phyloP scores from a whole-genome alignment of 2,888 invertebrate genomes.

The Erebia ligea region DNA sequence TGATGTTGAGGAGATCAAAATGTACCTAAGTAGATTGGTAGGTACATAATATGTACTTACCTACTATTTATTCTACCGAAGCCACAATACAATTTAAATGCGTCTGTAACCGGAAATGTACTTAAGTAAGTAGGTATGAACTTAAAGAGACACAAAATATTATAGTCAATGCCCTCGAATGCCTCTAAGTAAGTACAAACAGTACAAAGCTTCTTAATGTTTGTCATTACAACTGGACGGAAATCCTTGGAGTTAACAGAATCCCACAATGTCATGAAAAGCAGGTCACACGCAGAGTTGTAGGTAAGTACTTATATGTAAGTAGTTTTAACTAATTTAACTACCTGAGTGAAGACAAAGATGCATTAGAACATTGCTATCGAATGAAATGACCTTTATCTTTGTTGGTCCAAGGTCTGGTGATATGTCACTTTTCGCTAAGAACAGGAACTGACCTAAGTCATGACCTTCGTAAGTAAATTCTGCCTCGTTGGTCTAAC shows the following conservation, averaged over 20 bases:
- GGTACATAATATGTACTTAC: no score
- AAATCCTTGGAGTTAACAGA: constrained; percentile 29
- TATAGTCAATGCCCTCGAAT: neutral
- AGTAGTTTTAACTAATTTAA: neutral
- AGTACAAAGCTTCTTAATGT: constrained; percentile 4
- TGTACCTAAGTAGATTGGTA: no score
- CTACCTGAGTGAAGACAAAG: neutral
- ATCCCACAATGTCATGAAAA: constrained; percentile 30
- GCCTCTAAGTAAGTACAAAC: neutral
- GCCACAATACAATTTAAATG: neutral
- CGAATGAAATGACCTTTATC: neutral
- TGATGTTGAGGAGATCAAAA: no score
- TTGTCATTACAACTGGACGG: constrained; percentile 22
- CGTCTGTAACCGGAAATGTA: constrained; percentile 4
- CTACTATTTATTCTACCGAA: neutral
- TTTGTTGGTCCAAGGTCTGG: neutral
- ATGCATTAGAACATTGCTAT: neutral
- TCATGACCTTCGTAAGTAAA: no score
- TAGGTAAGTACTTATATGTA: neutral
- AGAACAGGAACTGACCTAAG: no score
- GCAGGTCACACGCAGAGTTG: constrained; percentile 37
- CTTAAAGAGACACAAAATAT: neutral
- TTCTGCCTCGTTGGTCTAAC: no score
- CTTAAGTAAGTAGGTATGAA: neutral
- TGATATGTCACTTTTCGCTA: no score